Conservation (phyloP, 2,113 vertebrate genomes). For the Verasper variegatus region DNA sequence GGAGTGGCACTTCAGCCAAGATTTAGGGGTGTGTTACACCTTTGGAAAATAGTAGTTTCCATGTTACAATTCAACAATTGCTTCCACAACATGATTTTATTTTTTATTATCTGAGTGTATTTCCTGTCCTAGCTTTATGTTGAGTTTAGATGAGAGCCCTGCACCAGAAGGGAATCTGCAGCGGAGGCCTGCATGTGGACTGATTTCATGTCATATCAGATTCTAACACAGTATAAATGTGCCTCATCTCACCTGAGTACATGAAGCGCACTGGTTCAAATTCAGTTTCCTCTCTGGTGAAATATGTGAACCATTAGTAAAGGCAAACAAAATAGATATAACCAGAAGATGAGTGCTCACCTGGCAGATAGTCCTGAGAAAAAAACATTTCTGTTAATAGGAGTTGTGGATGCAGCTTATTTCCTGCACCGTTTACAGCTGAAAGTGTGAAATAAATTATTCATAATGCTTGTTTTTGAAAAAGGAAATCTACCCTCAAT, state of each 20-base stretch:
- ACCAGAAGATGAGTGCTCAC: constrained; percentile 52
- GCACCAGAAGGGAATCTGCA: background rate
- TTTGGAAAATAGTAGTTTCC: background rate
- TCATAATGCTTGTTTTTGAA: constrained; percentile 63
- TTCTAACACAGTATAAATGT: background rate
- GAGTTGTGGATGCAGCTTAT: constrained; percentile 61
- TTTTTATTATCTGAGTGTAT: background rate
- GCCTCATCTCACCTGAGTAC: constrained; percentile 19
- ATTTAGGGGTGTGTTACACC: too few species aligned
- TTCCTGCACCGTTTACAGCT: constrained; percentile 67
- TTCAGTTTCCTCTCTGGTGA: constrained; percentile 36
- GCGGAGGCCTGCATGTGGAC: background rate
- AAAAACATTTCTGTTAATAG: constrained; percentile 44
- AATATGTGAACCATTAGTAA: constrained; percentile 29
- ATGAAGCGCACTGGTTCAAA: constrained; percentile 29
- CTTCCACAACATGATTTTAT: background rate
- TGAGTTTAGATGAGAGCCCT: too few species aligned
- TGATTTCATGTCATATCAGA: background rate
- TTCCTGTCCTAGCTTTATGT: background rate
- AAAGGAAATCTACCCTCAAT: constrained; percentile 62
- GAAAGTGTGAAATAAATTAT: constrained; percentile 75
- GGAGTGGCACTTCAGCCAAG: too few species aligned
- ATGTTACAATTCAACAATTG: background rate
- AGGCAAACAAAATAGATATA: constrained; percentile 60
- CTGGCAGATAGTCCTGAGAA: constrained; percentile 57